phyloP scores from a whole-genome alignment of 2,113 vertebrate genomes.

The Scomber scombrus region DNA sequence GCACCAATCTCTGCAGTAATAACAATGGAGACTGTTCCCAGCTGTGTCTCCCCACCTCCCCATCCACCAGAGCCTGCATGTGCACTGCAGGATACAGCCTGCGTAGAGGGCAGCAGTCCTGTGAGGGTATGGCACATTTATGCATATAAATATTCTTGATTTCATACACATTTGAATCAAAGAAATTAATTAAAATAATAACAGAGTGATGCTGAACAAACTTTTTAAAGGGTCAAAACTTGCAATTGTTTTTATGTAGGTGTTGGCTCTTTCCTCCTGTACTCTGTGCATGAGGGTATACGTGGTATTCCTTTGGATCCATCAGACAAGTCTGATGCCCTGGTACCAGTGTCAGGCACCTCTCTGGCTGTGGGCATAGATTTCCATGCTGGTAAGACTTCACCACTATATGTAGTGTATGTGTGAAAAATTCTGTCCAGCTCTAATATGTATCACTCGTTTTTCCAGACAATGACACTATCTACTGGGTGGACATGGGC shows the following conservation, averaged over 20 bases:
- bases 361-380: constrained; percentile 97
- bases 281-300: constrained; percentile 97
- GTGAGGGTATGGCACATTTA: constrained; percentile 87
- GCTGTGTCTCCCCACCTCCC: constrained; percentile 95
- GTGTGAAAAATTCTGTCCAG: background rate
- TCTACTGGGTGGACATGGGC: constrained; percentile 99
- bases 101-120: constrained; percentile 93
- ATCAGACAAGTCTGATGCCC: constrained; percentile 94
- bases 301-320: constrained; percentile 97
- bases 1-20: constrained; percentile 93
- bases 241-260: constrained; percentile 80
- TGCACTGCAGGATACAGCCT: constrained; percentile 98
- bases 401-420: background rate
- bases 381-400: constrained; percentile 93
- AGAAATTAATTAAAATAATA: background rate
- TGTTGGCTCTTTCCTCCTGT: constrained; percentile 97
- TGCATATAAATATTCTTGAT: background rate
- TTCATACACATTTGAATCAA: background rate
- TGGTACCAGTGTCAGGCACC: constrained; percentile 96
- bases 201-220: background rate
- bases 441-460: background rate
- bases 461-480: constrained; percentile 93
- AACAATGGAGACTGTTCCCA: constrained; percentile 98
- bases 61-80: constrained; percentile 92
- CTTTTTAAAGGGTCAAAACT: background rate